Conservation (phyloP, 2,797 vertebrate species). For the Antennarius maculatus region DNA sequence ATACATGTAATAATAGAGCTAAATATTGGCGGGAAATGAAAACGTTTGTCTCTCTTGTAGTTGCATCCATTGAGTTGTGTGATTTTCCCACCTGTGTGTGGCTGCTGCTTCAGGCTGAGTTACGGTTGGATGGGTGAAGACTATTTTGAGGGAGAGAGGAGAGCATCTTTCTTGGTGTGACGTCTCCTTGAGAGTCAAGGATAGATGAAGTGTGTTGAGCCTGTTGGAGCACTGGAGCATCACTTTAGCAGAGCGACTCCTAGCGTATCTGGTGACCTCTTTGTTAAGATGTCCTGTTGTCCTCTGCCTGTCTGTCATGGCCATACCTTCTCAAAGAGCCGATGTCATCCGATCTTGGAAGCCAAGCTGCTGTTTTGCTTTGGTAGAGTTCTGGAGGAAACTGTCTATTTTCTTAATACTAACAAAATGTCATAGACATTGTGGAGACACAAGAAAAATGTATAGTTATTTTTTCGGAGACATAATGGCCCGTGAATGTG, state of each 20-base stretch:
- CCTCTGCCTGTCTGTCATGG: slow-evolving; percentile 13
- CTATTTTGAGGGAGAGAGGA: slow-evolving; percentile 33
- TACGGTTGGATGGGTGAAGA: slow-evolving; percentile 41
- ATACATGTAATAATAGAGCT: neutral
- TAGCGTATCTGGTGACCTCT: slow-evolving; percentile 19
- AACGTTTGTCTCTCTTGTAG: neutral
- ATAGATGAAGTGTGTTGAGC: slow-evolving; percentile 42
- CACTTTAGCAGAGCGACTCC: slow-evolving; percentile 34
- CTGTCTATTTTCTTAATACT: slow-evolving; percentile 1
- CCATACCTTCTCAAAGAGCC: too few species aligned
- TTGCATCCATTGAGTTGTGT: slow-evolving; percentile 10
- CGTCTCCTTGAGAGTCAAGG: slow-evolving; percentile 41
- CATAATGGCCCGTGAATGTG: neutral
- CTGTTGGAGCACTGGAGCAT: slow-evolving; percentile 18
- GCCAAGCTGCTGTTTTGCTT: too few species aligned
- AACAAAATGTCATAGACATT: neutral
- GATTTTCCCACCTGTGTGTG: slow-evolving; percentile 18
- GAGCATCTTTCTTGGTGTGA: slow-evolving; percentile 51
- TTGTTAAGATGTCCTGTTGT: slow-evolving; percentile 27
- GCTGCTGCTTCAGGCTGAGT: slow-evolving; percentile 39
- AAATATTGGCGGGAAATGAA: slow-evolving; percentile 1
- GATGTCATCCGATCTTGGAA: too few species aligned
- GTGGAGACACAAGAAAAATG: too few species aligned
- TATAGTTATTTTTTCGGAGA: too few species aligned
- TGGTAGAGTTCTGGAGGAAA: too few species aligned